Base-by-base conservation (phyloP, 2,888 invertebrate species). In the Copidosoma aretas region DNA sequence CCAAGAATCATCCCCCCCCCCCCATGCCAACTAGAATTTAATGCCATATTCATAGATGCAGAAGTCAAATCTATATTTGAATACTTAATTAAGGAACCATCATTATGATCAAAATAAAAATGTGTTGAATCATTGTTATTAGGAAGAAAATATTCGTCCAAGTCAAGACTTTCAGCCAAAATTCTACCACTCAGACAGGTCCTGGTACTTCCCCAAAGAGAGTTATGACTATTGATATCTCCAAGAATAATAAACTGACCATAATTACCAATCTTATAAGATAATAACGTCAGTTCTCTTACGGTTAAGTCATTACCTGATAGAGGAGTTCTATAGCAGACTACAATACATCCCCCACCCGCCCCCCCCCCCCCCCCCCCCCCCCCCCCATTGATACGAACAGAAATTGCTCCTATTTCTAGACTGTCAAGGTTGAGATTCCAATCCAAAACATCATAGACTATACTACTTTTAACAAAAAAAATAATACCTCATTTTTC, bases 41-140 rank as follows among this genome's bases (percentile, higher is more conserved):
- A 10, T 1, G 73, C 70, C 5, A 71, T 24, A 0, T 53, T 24
- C 0, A 61, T 25, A 1, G 67, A 71, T 12, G 24, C 25, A 22
- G 72, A 69, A 15, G 68, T 61, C 1, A 73, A 32, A 32, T 73
- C 71, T n/a, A 73, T 72, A 46, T 60, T 64, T 4, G 67, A 73
- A 41, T 22, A 69, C 1, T 57, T 53, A 1, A 72, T 22, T 5
- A 24, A 14, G n/a, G 5, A n/a, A 15, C 24, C 3, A 17, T 17
- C 17, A 46, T 46, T 46, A 17, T 46, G 1, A 54, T 54, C 12
- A 17, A 3, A 54, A 54, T 24, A 54, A 24, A 54, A 54, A 56
- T 73, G 70, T 5, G 69, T 73, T 4, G 62, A 64, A 14, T 25
- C 41, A 1, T 25, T 46, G 21, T 61, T 51, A 52, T 69, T 69